These are phyloP conservation scores for Drosophila pullipes DNA, from an alignment of 2,888 invertebrate genomes.

Conservation along the genomic window DNA sequence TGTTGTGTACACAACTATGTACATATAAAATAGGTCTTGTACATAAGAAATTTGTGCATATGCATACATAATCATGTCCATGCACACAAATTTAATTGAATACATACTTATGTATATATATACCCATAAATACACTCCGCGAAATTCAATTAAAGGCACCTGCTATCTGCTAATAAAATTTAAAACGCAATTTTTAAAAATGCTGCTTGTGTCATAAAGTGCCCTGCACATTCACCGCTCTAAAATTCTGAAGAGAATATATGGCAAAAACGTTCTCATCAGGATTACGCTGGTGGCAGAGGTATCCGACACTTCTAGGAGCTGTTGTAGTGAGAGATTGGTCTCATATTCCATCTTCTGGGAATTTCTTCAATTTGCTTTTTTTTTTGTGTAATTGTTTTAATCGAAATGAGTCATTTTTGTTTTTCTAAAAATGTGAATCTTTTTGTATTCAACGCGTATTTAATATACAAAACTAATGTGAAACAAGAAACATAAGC, in stretches of 20 bases:
- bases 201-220: not conserved
- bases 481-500: not conserved
- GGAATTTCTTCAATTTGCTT: not conserved
- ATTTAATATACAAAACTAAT: not conserved
- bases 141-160: not conserved
- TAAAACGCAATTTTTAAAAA: not conserved
- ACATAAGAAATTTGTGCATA: not conserved
- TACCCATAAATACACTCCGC: not conserved
- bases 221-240: not conserved
- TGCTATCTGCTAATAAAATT: not conserved
- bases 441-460: not conserved
- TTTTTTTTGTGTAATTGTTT: not conserved
- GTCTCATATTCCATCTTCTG: not conserved
- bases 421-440: not conserved
- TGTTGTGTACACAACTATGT: not conserved
- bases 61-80: not conserved
- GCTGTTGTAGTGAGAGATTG: not conserved
- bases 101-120: not conserved
- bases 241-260: not conserved
- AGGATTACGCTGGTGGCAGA: not conserved
- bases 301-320: not conserved
- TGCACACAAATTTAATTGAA: not conserved
- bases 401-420: not conserved
- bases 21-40: conserved; percentile 4
- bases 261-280: not conserved